phyloP scores from a whole-genome alignment of 2,113 vertebrate species.

The Montifringilla adamsi region DNA sequence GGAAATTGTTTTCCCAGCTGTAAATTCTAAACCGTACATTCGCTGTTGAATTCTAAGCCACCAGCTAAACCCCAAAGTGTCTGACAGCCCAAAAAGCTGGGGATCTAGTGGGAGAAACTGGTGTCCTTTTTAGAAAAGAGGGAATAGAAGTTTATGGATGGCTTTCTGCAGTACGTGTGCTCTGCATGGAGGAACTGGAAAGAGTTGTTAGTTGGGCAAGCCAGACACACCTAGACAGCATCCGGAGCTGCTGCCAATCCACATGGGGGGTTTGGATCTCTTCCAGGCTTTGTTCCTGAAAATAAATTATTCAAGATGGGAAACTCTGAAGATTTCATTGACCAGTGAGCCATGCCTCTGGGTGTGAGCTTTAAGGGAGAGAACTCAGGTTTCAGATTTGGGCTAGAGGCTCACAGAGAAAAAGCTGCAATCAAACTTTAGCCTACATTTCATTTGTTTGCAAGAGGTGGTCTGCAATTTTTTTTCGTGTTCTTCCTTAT shows the following conservation, averaged over 20 bases:
- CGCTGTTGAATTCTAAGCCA: not conserved
- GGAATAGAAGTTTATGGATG: not conserved
- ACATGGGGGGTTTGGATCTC: not conserved
- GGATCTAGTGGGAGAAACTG: not conserved
- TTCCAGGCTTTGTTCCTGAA: conserved; percentile 63
- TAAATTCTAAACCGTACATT: not conserved
- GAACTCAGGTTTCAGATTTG: not conserved
- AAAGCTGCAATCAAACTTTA: not conserved
- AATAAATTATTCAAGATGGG: conserved; percentile 56
- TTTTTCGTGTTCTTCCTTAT: not conserved
- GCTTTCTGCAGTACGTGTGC: not conserved
- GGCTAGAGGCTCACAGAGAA: not conserved
- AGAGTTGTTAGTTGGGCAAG: conserved; percentile 47
- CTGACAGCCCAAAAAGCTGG: not conserved
- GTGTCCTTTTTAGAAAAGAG: not conserved
- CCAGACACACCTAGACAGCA: conserved; percentile 59
- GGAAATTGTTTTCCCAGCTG: conserved; percentile 33
- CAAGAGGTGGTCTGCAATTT: not conserved
- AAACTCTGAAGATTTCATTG: conserved; percentile 34
- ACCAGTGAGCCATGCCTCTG: not conserved
- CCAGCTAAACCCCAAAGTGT: not conserved
- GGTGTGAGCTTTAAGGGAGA: not conserved
- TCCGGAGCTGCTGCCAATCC: conserved; percentile 46
- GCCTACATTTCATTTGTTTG: not conserved
- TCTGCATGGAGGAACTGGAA: conserved; percentile 6